Conservation (phyloP, 2,888 invertebrate genomes). For the Protodeltote pygarga region DNA sequence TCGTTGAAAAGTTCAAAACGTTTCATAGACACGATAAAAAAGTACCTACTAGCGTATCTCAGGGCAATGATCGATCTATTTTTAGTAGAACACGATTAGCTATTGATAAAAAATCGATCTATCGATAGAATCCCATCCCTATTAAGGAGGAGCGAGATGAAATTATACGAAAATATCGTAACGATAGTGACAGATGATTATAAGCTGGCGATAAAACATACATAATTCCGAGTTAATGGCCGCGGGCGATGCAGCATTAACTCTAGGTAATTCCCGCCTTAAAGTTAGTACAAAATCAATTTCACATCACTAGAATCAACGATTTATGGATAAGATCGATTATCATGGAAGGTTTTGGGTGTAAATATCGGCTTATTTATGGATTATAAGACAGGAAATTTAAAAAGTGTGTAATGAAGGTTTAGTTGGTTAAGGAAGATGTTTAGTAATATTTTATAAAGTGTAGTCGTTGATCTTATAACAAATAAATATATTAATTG, state of each 20-base stretch:
- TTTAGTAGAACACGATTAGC: no score
- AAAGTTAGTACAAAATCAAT: constrained; percentile 68
- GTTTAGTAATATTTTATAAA: neutral
- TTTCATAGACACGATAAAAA: no score
- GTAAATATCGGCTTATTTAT: constrained; percentile 52
- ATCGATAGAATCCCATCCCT: constrained; percentile 59
- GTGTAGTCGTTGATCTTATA: constrained; percentile 1
- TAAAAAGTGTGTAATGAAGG: constrained; percentile 22
- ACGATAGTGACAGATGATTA: constrained; percentile 87
- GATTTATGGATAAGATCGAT: constrained; percentile 63
- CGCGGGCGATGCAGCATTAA: constrained; percentile 57
- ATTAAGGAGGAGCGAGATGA: constrained; percentile 75
- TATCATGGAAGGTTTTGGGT: constrained; percentile 46
- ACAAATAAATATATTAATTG: no score
- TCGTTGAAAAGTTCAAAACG: no score
- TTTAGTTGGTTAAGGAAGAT: neutral
- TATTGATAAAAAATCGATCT: constrained; percentile 36
- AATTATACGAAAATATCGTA: constrained; percentile 86
- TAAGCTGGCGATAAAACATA: constrained; percentile 86
- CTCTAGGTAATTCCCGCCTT: constrained; percentile 68
- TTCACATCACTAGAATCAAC: constrained; percentile 69
- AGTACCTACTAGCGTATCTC: no score
- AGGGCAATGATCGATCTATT: no score
- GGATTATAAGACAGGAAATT: constrained; percentile 15
- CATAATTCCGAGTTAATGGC: constrained; percentile 84